These are phyloP conservation scores for Rhagonycha fulva DNA, from an alignment of 2,888 invertebrate genomes.

Conservation along the genomic window DNA sequence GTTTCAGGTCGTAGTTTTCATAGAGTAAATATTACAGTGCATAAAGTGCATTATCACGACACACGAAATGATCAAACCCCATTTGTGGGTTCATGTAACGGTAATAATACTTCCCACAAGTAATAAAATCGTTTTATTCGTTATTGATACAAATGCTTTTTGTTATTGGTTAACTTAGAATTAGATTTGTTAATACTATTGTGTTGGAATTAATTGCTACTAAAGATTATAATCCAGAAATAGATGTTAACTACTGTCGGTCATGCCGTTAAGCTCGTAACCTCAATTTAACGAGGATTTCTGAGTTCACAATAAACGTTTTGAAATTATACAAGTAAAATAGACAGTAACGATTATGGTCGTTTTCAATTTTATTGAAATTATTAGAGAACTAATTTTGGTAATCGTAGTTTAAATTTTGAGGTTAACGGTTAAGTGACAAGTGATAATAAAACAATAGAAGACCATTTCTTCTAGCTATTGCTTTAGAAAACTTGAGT, in stretches of 20 bases:
- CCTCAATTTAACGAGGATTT: slow-evolving; percentile 14
- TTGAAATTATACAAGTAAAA: slow-evolving; percentile 6
- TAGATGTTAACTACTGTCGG: slow-evolving; percentile 26
- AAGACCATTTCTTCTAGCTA: background rate
- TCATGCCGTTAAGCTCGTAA: slow-evolving; percentile 24
- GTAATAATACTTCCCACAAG: slow-evolving; percentile 15
- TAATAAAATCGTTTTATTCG: slow-evolving; percentile 15
- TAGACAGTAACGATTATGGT: background rate
- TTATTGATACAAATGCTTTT: slow-evolving; percentile 4
- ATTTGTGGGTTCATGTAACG: background rate
- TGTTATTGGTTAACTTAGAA: background rate
- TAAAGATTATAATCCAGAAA: slow-evolving; percentile 25
- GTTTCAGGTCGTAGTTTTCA: too few species aligned
- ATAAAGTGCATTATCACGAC: background rate
- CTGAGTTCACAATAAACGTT: slow-evolving; percentile 22
- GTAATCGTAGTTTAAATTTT: background rate
- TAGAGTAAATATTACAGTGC: background rate
- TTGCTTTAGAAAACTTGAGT: background rate
- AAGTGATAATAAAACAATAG: background rate
- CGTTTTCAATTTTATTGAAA: background rate
- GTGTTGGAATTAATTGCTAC: slow-evolving; percentile 26
- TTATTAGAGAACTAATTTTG: background rate
- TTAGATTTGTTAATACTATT: slow-evolving; percentile 7
- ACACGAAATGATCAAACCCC: background rate
- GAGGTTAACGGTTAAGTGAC: background rate